Evolutionary conservation across 2,797 vertebrate species (phyloP), one percentile per base, ranked within the genome.

Genomic region (Poeciliopsis paucimaculata): DNA sequence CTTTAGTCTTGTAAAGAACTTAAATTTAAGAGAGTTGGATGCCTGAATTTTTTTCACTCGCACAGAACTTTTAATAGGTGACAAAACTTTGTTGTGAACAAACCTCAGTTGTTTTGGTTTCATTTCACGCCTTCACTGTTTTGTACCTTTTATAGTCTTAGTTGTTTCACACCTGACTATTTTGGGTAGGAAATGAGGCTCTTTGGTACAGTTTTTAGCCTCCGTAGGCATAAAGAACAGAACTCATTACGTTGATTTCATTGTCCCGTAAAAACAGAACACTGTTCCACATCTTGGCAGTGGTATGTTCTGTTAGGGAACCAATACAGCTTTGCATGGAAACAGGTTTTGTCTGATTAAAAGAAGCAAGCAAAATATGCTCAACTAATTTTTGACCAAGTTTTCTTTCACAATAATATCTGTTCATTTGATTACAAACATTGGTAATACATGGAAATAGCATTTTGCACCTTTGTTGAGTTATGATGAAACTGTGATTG

Each of bases 1-100:
- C 81, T 78, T 55, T 68, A 87, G 80, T 41, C 78, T 79, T 83
- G 84, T 87, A 91, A 92, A 94, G 90, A 91, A 74, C 85, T 82
- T 41, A 7, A 71, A 80, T 83, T 13, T 72, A 55, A 76, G 43
- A 16, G 72, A 75, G 72, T 41, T n/a, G 45, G 71, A 81, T 75
- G 70, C 78, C 78, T 66, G 5, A 28, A 12, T 13, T 78, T 26
- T 26, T 66, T 64, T 41, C 18, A 53, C 31, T 80, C 34, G 0
- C 28, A 49, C 45, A 73, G 71, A 80, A 7, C 13, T 71, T 77
- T 70, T 74, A 68, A 72, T 26, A 41, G 5, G 28, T 18, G 10
- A 1, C 36, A 51, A 13, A 73, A 72, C 57, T 77, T 11, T 73
- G 45, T 78, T 75, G 23, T 39, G 57, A 72, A 75, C 73, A 79